These are phyloP conservation scores for Calliopsis andreniformis DNA, from an alignment of 1,140 invertebrate species.

Conservation along the genomic window DNA sequence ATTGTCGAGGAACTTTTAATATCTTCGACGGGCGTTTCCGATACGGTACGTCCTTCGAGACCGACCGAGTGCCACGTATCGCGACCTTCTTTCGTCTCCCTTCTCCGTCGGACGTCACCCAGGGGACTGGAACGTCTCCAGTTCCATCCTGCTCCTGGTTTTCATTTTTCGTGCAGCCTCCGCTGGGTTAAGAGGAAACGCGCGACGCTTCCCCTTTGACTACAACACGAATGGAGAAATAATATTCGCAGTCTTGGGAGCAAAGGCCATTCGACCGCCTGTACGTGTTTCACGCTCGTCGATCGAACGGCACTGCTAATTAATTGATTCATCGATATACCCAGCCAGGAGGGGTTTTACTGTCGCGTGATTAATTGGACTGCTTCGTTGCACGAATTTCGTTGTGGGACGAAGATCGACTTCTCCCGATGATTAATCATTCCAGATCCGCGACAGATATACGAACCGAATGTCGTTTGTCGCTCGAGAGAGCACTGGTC, in stretches of 20 bases:
- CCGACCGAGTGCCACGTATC: constrained; percentile 54
- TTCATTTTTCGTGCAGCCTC: constrained; percentile 21
- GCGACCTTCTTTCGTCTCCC: constrained; percentile 39
- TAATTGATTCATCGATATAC: constrained; percentile 54
- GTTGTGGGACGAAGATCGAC: constrained; percentile 50
- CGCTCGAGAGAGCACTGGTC: not conserved
- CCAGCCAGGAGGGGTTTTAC: constrained; percentile 1
- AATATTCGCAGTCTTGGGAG: constrained; percentile 30
- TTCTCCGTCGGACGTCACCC: constrained; percentile 40
- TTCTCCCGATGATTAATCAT: constrained; percentile 47
- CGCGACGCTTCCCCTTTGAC: constrained; percentile 6
- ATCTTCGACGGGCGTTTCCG: constrained; percentile 68
- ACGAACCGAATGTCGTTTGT: constrained; percentile 8
- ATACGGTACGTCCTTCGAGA: constrained; percentile 68
- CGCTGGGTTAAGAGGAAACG: constrained; percentile 11
- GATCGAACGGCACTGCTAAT: constrained; percentile 49
- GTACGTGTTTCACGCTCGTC: constrained; percentile 31
- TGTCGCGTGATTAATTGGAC: constrained; percentile 57
- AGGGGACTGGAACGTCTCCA: constrained; percentile 43
- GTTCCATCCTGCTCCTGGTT: constrained; percentile 19
- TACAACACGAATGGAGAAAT: no score
- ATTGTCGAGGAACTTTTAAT: constrained; percentile 75
- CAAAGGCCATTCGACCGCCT: constrained; percentile 17
- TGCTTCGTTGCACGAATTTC: constrained; percentile 50
- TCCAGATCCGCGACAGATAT: constrained; percentile 33